Base-by-base conservation (phyloP, 2,888 invertebrate genomes). In the Hecatera dysodea region DNA sequence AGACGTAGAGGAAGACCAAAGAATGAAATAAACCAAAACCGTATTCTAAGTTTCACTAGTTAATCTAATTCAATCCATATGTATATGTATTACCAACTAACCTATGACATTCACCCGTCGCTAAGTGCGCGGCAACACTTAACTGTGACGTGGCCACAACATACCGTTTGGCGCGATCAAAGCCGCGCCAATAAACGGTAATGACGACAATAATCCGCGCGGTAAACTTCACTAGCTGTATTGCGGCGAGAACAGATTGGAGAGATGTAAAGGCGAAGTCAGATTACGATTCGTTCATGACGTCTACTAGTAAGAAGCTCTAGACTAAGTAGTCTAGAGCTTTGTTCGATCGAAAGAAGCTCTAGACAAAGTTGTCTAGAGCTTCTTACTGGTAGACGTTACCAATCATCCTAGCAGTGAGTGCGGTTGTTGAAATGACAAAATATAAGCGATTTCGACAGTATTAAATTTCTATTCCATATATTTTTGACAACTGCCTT, bases 201-300 rank as follows among this genome's bases (percentile, higher is more conserved):
- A 60, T 27, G n/a, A 36, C 42, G 22, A 71, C 11, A 19, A n/a
- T 61, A 60, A 72, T 72, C 72, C 60, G 5, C 17, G 70, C 70
- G 70, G 50, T 27, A 19, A 70, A 72, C 11, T 60, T 70, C 69
- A 70, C 19, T 44, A 50, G 60, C 11, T 12, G 66, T 27, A 50
- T n/a, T 9, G 48, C 39, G 29, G 19, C 36, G 15, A 27, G 8
- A 19, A 22, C 12, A 15, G 22, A 56, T 36, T 39, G n/a, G 24
- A 22, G 24, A 22, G 2, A 7, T 12, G 17, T 64, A 64, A 56
- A 19, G 50, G 50, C 24, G 36, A 8, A 36, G 15, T 2, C 36
- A 36, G 19, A 62, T 19, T 36, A 36, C 24, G 15, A 52, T n/a
- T 4, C 1, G 19, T 11, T 1, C 17, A 11, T 0, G 29, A 39